phyloP scores from a whole-genome alignment of 2,797 vertebrate species.

The Denticeps clupeoides region DNA sequence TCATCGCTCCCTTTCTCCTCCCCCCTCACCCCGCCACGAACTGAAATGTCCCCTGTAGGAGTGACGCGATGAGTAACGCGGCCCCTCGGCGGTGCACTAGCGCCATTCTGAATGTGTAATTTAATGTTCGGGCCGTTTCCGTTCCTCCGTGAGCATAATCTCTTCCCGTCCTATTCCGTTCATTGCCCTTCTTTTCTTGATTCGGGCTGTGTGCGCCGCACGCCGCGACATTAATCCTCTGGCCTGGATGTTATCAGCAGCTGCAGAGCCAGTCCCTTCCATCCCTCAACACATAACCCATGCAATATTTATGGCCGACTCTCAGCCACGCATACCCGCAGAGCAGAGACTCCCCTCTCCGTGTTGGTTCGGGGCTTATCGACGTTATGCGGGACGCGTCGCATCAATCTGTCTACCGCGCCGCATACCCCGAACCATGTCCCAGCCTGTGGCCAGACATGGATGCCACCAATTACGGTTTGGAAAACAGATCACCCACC shows the following conservation, averaged over 20 bases:
- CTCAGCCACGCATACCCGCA: neutral
- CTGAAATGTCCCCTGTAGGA: slow-evolving; percentile 4
- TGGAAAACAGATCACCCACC: too few relatives aligned
- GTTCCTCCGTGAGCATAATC: slow-evolving; percentile 23
- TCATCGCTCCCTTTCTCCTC: neutral
- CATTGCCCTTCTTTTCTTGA: slow-evolving; percentile 15
- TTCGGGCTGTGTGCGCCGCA: slow-evolving; percentile 19
- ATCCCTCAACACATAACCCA: too few relatives aligned
- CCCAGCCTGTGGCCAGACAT: too few relatives aligned
- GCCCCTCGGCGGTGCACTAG: slow-evolving; percentile 10
- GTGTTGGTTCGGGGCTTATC: too few relatives aligned
- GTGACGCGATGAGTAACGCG: slow-evolving; percentile 23
- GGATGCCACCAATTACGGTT: too few relatives aligned
- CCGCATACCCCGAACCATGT: too few relatives aligned
- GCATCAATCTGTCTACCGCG: too few relatives aligned
- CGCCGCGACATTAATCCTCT: slow-evolving; percentile 18
- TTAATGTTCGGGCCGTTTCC: slow-evolving; percentile 21
- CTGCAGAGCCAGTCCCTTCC: neutral
- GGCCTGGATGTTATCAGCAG: neutral
- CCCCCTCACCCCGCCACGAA: neutral
- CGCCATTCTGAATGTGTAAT: slow-evolving; percentile 23
- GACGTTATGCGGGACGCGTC: too few relatives aligned
- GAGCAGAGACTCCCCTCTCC: too few relatives aligned
- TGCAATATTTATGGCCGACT: too few relatives aligned
- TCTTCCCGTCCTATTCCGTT: slow-evolving; percentile 10